Evolutionary conservation across 2,113 vertebrate species (phyloP), one percentile per base, ranked within the genome.

Genomic region (Climacteris rufus): DNA sequence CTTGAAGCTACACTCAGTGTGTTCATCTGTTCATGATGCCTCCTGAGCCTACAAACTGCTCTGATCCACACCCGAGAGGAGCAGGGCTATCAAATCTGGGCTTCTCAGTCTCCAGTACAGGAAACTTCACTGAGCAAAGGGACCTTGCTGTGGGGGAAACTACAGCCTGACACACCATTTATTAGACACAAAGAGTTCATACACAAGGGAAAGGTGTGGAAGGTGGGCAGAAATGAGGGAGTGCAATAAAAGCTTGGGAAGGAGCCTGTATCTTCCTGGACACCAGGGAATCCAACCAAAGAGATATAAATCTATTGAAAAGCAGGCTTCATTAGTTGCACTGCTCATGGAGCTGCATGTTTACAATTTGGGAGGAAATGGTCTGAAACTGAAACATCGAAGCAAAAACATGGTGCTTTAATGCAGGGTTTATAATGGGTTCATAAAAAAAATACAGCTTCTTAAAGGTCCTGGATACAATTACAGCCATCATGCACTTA

Each of bases 291-390:
- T 24, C 53, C 74, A 94, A 31, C 3, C 92, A 54, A 15, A 4
- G 20, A 65, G 53, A 79, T 49, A 71, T 6, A 68, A 85, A 90
- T 56, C 70, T 53, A 8, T 31, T 10, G 84, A 40, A 80, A 72
- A 83, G 45, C 56, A 84, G 69, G 63, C 63, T 78, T 59, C 90
- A 88, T 88, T 77, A 77, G 75, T 9, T 77, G 76, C 39, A 65
- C n/a, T 88, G 78, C 83, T 86, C 88, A 39, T 42, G 85, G 71
- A 92, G 39, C 79, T 88, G 59, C 71, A 63, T 92, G 88, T 88
- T 92, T 90, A 86, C 87, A 80, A 7, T 81, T 83, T 68, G 64
- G 47, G 56, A 91, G 64, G 79, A 95, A 94, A 93, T 76, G 57
- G 59, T 35, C 82, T 86, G 91, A 93, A 91, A 80, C 50, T 31